A percentile compares a stretch with the other conserved stretches of the same genome.
These are phyloP conservation scores for Nicator chloris DNA, from an alignment of 2,113 vertebrate species.

Conservation along the genomic window DNA sequence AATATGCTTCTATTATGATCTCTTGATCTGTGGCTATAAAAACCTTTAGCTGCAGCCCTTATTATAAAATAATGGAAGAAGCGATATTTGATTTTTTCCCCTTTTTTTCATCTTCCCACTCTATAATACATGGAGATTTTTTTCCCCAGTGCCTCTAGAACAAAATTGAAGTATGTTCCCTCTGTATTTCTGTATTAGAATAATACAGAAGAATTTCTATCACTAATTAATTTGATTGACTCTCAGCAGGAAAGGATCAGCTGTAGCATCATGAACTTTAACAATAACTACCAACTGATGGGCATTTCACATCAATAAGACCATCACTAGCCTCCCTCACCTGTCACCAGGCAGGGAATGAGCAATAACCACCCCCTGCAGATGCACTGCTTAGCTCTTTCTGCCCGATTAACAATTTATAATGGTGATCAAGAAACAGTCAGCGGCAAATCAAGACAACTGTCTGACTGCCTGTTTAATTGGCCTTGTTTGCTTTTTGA, in stretches of 20 bases:
- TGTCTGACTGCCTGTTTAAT: conserved; percentile 96
- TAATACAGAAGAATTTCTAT: conserved; percentile 79
- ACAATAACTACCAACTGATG: conserved; percentile 90
- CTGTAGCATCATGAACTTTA: conserved; percentile 83
- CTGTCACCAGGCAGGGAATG: conserved; percentile 88
- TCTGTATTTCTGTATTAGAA: conserved; percentile 70
- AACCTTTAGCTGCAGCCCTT: conserved; percentile 89
- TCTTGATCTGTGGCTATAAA: conserved; percentile 99
- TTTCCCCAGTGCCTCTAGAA: conserved; percentile 60
- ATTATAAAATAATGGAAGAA: conserved; percentile 93
- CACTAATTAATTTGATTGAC: conserved; percentile 95
- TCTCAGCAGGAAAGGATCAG: conserved; percentile 84
- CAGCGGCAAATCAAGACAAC: conserved; percentile 98
- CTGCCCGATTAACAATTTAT: conserved; percentile 99
- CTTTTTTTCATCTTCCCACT: neutral
- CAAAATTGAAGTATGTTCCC: conserved; percentile 73
- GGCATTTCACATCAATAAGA: conserved; percentile 87
- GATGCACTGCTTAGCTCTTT: conserved; percentile 86
- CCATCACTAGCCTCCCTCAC: conserved; percentile 86
- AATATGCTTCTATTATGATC: conserved; percentile 99
- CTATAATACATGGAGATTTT: conserved; percentile 69
- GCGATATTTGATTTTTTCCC: conserved; percentile 79
- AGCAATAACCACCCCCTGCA: conserved; percentile 86
- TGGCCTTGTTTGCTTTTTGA: conserved; percentile 99
- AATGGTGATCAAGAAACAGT: conserved; percentile 99